Conservation (phyloP, 2,797 vertebrate species). For the Rhabdomys pumilio region DNA sequence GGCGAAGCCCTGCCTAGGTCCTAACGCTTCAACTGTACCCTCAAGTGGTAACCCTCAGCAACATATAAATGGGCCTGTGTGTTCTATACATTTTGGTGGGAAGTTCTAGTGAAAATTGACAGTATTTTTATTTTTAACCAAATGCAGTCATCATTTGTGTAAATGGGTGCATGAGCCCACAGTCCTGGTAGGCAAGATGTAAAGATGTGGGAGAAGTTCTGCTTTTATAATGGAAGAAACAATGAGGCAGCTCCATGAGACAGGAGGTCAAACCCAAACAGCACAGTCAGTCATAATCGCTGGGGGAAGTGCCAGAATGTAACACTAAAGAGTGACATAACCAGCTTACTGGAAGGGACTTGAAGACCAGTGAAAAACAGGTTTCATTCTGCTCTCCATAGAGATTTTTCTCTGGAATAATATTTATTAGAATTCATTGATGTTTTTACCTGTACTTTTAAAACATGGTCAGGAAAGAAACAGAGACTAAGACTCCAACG, state of each 20-base stretch:
- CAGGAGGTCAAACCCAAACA: conserved; percentile 18
- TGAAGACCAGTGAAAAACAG: conserved; percentile 43
- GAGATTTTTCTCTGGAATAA: conserved; percentile 53
- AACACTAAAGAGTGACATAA: conserved; percentile 63
- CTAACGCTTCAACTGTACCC: background rate
- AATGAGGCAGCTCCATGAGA: background rate
- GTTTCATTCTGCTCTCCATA: conserved; percentile 42
- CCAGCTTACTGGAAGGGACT: conserved; percentile 47
- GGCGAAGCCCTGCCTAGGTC: background rate
- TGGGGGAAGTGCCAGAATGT: conserved; percentile 18
- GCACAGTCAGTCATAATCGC: background rate
- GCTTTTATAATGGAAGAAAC: conserved; percentile 36
- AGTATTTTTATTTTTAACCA: conserved; percentile 18
- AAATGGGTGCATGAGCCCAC: background rate
- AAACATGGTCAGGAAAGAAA: conserved; percentile 14
- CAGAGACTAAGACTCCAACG: background rate
- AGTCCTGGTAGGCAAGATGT: conserved; percentile 27
- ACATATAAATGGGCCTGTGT: background rate
- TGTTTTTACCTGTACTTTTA: background rate
- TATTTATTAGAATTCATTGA: conserved; percentile 26
- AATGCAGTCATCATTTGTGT: background rate
- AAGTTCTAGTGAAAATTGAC: background rate
- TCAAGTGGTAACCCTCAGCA: background rate
- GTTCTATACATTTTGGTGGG: background rate
- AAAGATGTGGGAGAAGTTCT: conserved; percentile 48